Conservation (phyloP, 2,888 invertebrate species). For the Polylopha cassiicola region DNA sequence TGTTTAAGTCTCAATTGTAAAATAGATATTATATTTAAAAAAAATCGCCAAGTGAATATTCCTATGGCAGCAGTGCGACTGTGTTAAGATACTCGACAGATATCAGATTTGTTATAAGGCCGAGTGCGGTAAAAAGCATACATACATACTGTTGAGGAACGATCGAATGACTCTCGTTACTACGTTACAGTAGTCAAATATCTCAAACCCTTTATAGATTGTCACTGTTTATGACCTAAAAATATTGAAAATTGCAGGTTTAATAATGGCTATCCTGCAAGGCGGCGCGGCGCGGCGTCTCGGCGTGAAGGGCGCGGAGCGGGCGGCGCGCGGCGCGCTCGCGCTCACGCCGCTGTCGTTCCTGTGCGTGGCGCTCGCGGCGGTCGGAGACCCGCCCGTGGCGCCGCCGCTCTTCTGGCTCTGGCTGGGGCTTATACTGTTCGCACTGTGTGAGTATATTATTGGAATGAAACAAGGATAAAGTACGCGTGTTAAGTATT, state of each 20-base stretch:
- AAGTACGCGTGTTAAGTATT: slow-evolving; percentile 5
- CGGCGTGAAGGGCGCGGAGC: slow-evolving; percentile 81
- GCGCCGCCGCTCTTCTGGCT: slow-evolving; percentile 75
- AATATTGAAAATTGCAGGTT: slow-evolving; percentile 50
- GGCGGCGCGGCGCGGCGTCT: slow-evolving; percentile 92
- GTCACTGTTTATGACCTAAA: background rate
- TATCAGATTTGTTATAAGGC: too few relatives aligned
- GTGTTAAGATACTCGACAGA: too few relatives aligned
- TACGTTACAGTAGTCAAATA: too few relatives aligned
- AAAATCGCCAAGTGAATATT: too few relatives aligned
- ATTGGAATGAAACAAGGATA: too few relatives aligned
- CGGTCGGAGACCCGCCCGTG: slow-evolving; percentile 45
- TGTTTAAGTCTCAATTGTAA: too few relatives aligned
- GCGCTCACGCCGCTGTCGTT: slow-evolving; percentile 92
- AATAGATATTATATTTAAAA: too few relatives aligned
- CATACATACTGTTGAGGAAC: background rate
- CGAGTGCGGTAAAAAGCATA: too few relatives aligned
- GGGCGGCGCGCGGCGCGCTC: slow-evolving; percentile 85
- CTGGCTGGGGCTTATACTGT: slow-evolving; percentile 90
- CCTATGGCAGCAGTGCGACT: too few relatives aligned
- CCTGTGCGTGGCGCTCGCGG: slow-evolving; percentile 87
- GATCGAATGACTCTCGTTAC: too few relatives aligned
- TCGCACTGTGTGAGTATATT: slow-evolving; percentile 88
- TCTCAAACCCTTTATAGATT: too few relatives aligned
- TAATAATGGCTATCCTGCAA: slow-evolving; percentile 94